These are phyloP conservation scores for Megalurothrips usitatus DNA, from an alignment of 2,888 invertebrate species.

Conservation along the genomic window DNA sequence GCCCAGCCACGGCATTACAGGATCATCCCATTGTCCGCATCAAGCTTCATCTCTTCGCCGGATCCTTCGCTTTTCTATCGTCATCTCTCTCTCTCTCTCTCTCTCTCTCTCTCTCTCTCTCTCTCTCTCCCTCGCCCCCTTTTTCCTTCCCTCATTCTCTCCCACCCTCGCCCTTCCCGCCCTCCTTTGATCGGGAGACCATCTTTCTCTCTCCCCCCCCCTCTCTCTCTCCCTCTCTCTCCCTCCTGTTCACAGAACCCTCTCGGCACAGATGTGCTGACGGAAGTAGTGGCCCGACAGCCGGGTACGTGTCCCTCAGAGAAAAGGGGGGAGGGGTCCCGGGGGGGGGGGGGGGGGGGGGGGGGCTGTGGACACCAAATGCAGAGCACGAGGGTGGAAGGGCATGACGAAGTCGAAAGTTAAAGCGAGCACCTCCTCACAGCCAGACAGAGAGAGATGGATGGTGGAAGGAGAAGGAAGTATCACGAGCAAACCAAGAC, in stretches of 20 bases:
- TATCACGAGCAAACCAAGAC: too few relatives aligned
- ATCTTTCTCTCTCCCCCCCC: neutral
- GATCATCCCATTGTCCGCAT: constrained; percentile 5
- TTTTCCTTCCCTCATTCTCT: neutral
- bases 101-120: constrained; percentile 15
- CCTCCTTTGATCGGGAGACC: too few relatives aligned
- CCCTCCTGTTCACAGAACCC: neutral
- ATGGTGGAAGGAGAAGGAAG: too few relatives aligned
- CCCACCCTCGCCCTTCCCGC: neutral
- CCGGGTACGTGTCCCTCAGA: too few relatives aligned
- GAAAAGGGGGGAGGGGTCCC: neutral
- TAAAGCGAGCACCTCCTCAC: too few relatives aligned
- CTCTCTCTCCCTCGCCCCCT: too few relatives aligned
- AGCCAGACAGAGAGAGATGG: too few relatives aligned
- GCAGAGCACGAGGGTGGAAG: neutral
- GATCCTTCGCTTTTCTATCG: neutral
- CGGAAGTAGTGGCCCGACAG: too few relatives aligned
- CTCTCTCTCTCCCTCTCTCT: neutral
- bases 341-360: neutral
- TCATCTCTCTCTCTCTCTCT: constrained; percentile 12
- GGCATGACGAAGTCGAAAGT: too few relatives aligned
- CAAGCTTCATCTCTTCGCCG: neutral
- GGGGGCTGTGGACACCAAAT: neutral
- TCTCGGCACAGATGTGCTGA: too few relatives aligned
- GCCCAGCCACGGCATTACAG: too few relatives aligned